Percentiles rank a stretch among this genome's conserved stretches.
These are phyloP conservation scores for Oreocharis arfaki DNA, from an alignment of 2,113 vertebrate genomes.

Conservation along the genomic window DNA sequence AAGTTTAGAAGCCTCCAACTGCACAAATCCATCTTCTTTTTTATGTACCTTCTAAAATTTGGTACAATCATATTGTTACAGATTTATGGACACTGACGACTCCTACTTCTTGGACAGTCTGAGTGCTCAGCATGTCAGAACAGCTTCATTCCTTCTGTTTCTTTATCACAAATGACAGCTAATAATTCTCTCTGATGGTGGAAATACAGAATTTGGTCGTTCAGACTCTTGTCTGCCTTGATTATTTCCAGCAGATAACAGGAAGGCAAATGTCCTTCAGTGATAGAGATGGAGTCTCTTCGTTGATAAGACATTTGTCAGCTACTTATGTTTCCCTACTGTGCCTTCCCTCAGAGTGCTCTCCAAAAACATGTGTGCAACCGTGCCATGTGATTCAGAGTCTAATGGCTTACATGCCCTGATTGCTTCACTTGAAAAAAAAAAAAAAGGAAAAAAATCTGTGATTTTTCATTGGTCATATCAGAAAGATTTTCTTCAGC, in stretches of 20 bases:
- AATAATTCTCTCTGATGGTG: background rate
- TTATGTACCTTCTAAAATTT: background rate
- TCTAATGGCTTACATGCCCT: background rate
- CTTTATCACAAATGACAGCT: background rate
- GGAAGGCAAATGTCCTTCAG: background rate
- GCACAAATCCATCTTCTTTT: background rate
- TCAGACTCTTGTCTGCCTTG: background rate
- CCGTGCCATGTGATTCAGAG: background rate
- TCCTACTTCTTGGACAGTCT: background rate
- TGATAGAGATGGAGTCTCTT: background rate
- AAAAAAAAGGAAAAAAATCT: background rate
- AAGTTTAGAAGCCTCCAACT: background rate
- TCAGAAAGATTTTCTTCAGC: conserved; percentile 7
- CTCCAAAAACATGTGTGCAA: background rate
- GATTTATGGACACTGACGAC: background rate
- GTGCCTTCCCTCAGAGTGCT: background rate
- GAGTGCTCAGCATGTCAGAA: background rate
- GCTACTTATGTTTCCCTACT: background rate
- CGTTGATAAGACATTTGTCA: background rate
- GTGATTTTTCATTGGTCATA: background rate
- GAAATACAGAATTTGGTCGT: background rate
- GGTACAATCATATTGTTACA: background rate
- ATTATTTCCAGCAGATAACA: background rate
- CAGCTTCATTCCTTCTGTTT: background rate
- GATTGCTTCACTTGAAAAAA: background rate